Evolutionary conservation across 2,113 vertebrate species (phyloP).

Genomic region (Patagioenas fasciata): DNA sequence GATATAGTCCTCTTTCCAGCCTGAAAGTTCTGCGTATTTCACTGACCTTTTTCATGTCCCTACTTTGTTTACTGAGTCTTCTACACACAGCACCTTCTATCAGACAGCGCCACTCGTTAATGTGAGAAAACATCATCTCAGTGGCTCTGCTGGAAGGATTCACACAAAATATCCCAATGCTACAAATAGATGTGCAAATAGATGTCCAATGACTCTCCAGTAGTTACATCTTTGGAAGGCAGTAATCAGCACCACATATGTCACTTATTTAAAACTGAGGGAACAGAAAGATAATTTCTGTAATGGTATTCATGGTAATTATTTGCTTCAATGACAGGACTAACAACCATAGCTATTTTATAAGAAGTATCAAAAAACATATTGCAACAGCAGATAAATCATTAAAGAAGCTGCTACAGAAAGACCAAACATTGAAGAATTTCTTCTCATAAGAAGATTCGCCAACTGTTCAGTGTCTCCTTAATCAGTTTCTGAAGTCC

Average conservation of each 20-base stretch:
- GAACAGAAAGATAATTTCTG: background rate
- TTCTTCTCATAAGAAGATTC: background rate
- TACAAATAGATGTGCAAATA: background rate
- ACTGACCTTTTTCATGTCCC: background rate
- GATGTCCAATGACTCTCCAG: background rate
- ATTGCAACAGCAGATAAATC: background rate
- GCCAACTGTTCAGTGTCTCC: background rate
- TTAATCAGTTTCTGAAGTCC: background rate
- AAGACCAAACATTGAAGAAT: background rate
- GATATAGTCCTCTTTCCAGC: background rate
- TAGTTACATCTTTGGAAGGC: background rate
- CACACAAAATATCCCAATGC: background rate
- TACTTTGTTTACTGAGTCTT: background rate
- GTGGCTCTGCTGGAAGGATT: background rate
- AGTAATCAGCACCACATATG: background rate
- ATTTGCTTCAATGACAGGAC: background rate
- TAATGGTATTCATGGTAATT: background rate
- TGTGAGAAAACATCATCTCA: background rate
- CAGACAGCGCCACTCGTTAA: background rate
- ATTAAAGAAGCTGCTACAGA: background rate
- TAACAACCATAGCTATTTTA: background rate
- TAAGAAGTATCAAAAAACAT: background rate
- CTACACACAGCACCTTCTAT: background rate
- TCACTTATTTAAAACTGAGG: background rate
- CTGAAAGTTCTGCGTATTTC: background rate